phyloP scores from a whole-genome alignment of 2,888 invertebrate genomes.

The Eristalinus sepulchralis region DNA sequence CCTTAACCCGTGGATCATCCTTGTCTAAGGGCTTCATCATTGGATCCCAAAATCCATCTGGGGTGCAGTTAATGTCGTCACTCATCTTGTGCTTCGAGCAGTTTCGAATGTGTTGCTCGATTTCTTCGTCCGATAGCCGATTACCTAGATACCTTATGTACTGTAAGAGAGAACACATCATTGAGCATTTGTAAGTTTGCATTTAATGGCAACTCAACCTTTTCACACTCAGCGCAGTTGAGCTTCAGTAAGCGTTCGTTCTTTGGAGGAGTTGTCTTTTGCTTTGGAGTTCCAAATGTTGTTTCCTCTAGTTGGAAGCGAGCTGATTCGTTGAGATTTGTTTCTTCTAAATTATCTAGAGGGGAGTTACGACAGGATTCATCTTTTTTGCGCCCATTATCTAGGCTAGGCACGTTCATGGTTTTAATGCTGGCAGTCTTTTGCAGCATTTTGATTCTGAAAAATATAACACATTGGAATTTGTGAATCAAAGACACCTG shows the following conservation, averaged over 20 bases:
- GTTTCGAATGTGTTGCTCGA: constrained; percentile 75
- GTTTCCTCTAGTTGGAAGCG: background rate
- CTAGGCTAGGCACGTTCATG: background rate
- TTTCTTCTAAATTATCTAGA: background rate
- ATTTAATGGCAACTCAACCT: background rate
- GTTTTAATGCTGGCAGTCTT: constrained; percentile 25
- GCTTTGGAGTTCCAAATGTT: background rate
- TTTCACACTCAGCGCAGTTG: constrained; percentile 6
- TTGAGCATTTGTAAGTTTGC: background rate
- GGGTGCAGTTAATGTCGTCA: constrained; percentile 74
- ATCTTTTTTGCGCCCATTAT: constrained; percentile 17
- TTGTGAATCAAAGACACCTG: no score
- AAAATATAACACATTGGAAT: background rate
- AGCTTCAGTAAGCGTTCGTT: background rate
- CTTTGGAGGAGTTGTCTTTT: background rate
- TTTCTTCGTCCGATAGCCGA: constrained; percentile 74
- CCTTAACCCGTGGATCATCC: constrained; percentile 77
- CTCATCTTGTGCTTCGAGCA: constrained; percentile 75
- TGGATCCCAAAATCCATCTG: constrained; percentile 80
- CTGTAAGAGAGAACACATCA: constrained; percentile 66
- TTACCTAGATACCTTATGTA: constrained; percentile 76
- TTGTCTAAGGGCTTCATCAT: constrained; percentile 76
- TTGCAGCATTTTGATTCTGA: constrained; percentile 59
- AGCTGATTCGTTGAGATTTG: background rate
- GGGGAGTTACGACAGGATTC: constrained; percentile 72